phyloP scores from a whole-genome alignment of 2,113 vertebrate genomes.

The Tichodroma muraria region DNA sequence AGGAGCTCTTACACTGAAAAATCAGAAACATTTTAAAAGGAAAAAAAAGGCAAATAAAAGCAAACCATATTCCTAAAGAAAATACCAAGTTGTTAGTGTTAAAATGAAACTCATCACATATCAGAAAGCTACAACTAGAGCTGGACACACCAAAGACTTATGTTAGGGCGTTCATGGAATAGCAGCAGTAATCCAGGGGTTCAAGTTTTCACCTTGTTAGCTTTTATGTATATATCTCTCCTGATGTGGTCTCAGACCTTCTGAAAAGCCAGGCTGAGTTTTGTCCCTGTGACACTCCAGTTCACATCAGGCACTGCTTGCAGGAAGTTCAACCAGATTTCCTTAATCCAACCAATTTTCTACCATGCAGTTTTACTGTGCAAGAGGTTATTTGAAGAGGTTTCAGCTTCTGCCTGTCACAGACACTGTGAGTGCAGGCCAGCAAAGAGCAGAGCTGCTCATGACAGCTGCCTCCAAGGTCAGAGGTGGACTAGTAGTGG shows the following conservation, averaged over 20 bases:
- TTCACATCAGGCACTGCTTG: background rate
- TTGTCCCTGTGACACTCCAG: background rate
- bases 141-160: background rate
- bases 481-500: constrained; percentile 53
- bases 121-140: background rate
- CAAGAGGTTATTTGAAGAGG: background rate
- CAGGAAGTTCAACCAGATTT: background rate
- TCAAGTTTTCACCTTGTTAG: constrained; percentile 25
- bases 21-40: background rate
- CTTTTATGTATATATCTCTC: background rate
- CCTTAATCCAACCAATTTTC: background rate
- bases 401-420: background rate
- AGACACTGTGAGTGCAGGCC: background rate
- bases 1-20: background rate
- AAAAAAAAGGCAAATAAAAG: background rate
- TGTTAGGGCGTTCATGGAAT: background rate
- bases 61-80: background rate
- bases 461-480: constrained; percentile 44
- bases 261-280: background rate
- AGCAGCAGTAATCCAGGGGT: constrained; percentile 25
- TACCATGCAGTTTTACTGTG: background rate
- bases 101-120: background rate
- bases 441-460: constrained; percentile 12
- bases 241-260: background rate
- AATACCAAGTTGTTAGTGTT: background rate